Base-by-base conservation (phyloP, 1,140 invertebrate genomes). In the Formica exsecta region DNA sequence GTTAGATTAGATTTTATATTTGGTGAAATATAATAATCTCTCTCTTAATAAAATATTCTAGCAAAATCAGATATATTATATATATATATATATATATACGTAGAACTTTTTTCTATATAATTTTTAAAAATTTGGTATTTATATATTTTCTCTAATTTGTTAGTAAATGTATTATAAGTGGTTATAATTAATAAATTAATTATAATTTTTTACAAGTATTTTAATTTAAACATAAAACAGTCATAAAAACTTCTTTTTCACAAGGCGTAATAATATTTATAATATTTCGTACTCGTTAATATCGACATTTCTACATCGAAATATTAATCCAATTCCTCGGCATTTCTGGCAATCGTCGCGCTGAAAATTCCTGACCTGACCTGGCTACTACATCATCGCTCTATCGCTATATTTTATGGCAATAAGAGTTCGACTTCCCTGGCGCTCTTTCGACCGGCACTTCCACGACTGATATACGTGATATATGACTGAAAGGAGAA, bases 381-480 rank as follows among this genome's bases (percentile, higher is more conserved):
- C 61, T 44, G 59, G 75, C 68, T 61, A 75, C 59, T 85, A 85
- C 44, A 85, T 85, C 81, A 75, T 76, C 59, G 81, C 13, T 59
- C 59, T 75, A 73, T 75, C 44, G 44, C 44, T 85, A 36, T 84
- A 62, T 85, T 85, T 85, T 62, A 85, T 19, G 59, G 81, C 81
- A 85, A 85, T 85, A 76, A 85, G 81, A 85, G 73, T 76, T 85
- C 71, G 71, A 85, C 81, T 71, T 85, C 13, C 48, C 59, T 65
- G 75, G 59, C 75, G 32, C 64, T 66, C 59, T 77, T 25, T 74
- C 71, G 36, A 3, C 59, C 44, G 32, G 44, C 81, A 75, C 59
- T 73, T 62, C 22, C 32, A 8, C 25, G 11, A 62, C 59, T 71
- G 59, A 74, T 74, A 54, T 29, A n/a, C 41, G 51, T 85, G 81